Base-by-base conservation (phyloP, 2,113 vertebrate genomes). In the Planiliza haematocheilus region DNA sequence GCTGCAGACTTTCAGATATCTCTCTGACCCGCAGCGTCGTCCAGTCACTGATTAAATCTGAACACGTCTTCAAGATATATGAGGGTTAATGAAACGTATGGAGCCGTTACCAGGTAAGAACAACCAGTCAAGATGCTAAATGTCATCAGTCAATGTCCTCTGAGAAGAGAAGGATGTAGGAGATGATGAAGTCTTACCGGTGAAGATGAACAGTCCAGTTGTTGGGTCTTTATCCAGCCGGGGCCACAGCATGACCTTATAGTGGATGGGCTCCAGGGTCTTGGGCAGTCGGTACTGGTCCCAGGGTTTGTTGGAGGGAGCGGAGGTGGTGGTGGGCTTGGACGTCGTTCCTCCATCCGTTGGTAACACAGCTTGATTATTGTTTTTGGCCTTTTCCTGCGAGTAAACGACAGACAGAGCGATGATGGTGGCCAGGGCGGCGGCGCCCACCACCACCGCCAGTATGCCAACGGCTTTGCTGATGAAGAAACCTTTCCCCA, bases 401-500 rank as follows among this genome's bases (percentile, higher is more conserved):
- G 93, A 69, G 0, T 97, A 98, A 43, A 98, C 93, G 7, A 99
- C 96, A 0, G 97, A 94, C 45, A 99, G 93, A 0, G 95, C 95
- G 0, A 98, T 91, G 88, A 99, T 96, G 53, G 96, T 97, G 55
- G 94, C 91, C 43, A 95, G 18, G 0, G 97, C 95, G 0, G 87
- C 96, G 6, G 92, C 39, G 0, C 71, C 91, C 52, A 96, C 64
- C 7, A 97, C 5, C 0, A 95, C 77, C 21, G 46, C 90, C 43
- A 88, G 80, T 0, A 95, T 55, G 69, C 90, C 96, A 16, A 96
- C 55, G 0, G 68, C 1, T 91, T 95, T 98, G 83, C 95, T 95
- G 72, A 99, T 93, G 87, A 82, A 97, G 92, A 97, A 97, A 12
- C 97, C 97, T 8, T 95, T 95, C 0, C 89, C 97, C 97, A 99